Conservation (phyloP, 2,888 invertebrate genomes). For the Salticus scenicus region DNA sequence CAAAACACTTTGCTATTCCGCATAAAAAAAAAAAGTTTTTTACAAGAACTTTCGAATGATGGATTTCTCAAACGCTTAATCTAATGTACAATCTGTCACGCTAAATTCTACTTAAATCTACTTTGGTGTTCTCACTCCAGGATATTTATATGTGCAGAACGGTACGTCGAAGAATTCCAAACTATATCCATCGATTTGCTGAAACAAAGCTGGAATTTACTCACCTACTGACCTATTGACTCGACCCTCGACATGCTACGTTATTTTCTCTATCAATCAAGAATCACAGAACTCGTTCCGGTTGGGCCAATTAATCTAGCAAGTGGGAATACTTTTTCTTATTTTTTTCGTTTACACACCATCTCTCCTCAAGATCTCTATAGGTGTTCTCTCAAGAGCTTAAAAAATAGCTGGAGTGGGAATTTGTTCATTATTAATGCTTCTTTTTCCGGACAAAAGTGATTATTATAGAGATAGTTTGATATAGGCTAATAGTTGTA, state of each 20-base stretch:
- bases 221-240: constrained; percentile 54
- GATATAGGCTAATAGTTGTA: neutral
- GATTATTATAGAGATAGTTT: neutral
- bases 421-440: constrained; percentile 43
- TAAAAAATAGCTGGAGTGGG: constrained; percentile 21
- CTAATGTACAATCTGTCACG: constrained; percentile 1
- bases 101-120: neutral
- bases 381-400: constrained; percentile 14
- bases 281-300: constrained; percentile 38
- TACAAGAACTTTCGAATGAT: too few relatives aligned
- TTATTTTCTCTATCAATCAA: constrained; percentile 40
- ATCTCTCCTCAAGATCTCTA: neutral
- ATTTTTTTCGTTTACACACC: neutral
- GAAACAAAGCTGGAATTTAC: constrained; percentile 14
- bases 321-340: neutral
- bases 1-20: too few relatives aligned
- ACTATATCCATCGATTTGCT: constrained; percentile 9
- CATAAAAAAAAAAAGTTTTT: too few relatives aligned
- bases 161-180: neutral
- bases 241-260: neutral
- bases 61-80: neutral
- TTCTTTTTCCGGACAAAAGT: neutral
- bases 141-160: neutral
- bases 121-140: neutral
- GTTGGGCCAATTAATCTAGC: constrained; percentile 63